Evolutionary conservation across 2,113 vertebrate genomes (phyloP).

Genomic region (Vimba vimba): DNA sequence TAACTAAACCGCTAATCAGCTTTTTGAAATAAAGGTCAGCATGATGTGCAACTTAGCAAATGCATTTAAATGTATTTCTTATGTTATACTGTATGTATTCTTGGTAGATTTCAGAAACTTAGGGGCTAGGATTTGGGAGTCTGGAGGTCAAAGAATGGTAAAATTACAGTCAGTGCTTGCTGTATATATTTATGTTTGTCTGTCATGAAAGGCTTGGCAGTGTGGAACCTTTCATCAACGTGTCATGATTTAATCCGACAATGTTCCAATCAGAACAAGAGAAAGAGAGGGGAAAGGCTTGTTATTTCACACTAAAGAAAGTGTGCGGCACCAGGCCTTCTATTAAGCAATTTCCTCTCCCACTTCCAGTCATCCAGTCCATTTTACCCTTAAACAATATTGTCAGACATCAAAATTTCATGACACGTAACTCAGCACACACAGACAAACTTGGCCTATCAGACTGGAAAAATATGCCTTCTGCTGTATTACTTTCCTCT

Average conservation of each 20-base stretch:
- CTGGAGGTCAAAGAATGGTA: neutral
- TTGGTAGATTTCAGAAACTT: neutral
- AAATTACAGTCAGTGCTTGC: neutral
- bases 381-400: neutral
- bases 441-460: constrained; percentile 20
- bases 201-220: neutral
- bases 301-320: neutral
- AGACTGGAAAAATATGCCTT: constrained; percentile 20
- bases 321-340: neutral
- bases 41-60: neutral
- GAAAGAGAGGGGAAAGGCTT: neutral
- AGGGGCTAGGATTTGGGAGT: neutral
- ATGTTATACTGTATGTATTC: neutral
- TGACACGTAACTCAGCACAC: constrained; percentile 6
- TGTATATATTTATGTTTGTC: neutral
- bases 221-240: neutral
- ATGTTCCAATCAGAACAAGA: neutral
- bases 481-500: constrained; percentile 10
- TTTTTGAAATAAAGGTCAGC: constrained; percentile 18
- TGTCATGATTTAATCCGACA: constrained; percentile 26
- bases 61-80: neutral
- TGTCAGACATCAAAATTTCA: neutral
- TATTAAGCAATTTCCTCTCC: constrained; percentile 12
- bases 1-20: neutral
- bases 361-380: neutral